Evolutionary conservation across 2,113 vertebrate species (phyloP).

Genomic region (Odocoileus hemionus): DNA sequence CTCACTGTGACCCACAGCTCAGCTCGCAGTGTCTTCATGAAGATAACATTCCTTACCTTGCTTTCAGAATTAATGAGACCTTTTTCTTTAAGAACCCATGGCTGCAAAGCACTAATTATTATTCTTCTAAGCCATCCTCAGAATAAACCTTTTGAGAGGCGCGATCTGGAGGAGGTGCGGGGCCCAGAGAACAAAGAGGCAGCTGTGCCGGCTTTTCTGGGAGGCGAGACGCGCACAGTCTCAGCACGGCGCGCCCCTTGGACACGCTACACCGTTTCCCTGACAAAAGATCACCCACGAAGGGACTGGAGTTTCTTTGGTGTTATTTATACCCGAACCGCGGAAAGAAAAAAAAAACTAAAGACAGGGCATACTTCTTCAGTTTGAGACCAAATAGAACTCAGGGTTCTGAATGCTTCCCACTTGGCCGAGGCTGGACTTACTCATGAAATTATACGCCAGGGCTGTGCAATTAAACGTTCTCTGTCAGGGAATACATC

Average conservation of each 20-base stretch:
- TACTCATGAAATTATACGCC: neutral
- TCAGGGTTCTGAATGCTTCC: neutral
- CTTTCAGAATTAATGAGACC: neutral
- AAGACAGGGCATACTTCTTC: neutral
- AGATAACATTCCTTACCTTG: neutral
- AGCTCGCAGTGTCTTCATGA: neutral
- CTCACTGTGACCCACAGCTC: too few relatives aligned
- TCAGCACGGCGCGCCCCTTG: accelerated
- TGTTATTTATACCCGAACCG: neutral
- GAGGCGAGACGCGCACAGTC: accelerated
- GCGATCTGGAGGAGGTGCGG: neutral
- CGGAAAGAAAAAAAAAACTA: accelerated
- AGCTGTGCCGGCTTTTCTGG: neutral
- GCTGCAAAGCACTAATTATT: neutral
- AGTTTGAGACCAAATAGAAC: too few relatives aligned
- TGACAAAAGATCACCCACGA: neutral
- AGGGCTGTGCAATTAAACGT: neutral
- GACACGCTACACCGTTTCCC: neutral
- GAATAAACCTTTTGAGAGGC: neutral
- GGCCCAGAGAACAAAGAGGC: neutral
- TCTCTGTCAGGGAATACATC: neutral
- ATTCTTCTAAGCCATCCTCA: neutral
- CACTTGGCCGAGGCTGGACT: neutral
- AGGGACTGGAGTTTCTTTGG: neutral
- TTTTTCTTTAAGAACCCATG: neutral